Percentiles rank a stretch among this genome's conserved stretches.
Evolutionary conservation across 2,797 vertebrate species (phyloP).

Genomic region (Anolis apletophallus): DNA sequence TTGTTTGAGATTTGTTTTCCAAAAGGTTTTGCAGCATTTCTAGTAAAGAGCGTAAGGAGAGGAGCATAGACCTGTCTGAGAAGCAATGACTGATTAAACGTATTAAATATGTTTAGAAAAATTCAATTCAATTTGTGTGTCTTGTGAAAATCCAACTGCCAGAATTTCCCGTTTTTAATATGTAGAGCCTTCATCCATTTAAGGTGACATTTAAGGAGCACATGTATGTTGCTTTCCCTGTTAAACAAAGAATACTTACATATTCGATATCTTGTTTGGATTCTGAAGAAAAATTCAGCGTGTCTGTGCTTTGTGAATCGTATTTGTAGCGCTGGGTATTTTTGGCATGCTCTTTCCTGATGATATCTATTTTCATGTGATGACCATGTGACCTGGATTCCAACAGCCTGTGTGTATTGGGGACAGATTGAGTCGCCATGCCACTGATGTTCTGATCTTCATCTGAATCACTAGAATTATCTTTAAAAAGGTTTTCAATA

Average conservation of each 20-base stretch:
- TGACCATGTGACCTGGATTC: constrained; percentile 76
- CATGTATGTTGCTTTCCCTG: not conserved
- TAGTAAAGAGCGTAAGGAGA: not conserved
- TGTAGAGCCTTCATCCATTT: not conserved
- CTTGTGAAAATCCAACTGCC: not conserved
- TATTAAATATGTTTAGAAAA: fast-evolving
- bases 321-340: constrained; percentile 88
- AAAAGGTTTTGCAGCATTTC: not conserved
- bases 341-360: constrained; percentile 86
- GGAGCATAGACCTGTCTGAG: not conserved
- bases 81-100: not conserved
- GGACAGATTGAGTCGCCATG: constrained; percentile 72
- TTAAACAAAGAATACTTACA: constrained; percentile 80
- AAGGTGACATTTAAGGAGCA: not conserved
- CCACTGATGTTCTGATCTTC: constrained; percentile 80
- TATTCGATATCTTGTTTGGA: constrained; percentile 90
- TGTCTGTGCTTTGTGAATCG: constrained; percentile 86
- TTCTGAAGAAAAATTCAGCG: constrained; percentile 91
- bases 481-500: constrained; percentile 69
- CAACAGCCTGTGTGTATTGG: constrained; percentile 73
- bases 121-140: fast-evolving
- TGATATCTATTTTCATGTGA: constrained; percentile 84
- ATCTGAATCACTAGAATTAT: constrained; percentile 81
- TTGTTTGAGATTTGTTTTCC: not conserved
- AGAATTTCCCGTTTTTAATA: not conserved